Base-by-base conservation (phyloP, 2,113 vertebrate genomes). In the Pelecanus crispus region DNA sequence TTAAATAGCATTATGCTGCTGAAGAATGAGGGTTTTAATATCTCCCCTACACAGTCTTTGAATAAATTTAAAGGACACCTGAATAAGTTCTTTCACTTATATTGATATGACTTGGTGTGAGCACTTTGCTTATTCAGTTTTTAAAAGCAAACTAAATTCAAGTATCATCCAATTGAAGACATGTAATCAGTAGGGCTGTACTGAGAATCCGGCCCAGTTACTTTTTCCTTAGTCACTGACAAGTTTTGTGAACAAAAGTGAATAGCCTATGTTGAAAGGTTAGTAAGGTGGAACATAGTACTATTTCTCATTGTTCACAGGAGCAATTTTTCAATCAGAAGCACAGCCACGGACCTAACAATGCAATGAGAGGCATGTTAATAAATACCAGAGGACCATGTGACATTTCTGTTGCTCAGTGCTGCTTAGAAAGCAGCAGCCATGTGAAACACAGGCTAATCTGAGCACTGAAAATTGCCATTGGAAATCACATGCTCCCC, bases 311-410 rank as follows among this genome's bases (percentile, higher is more conserved):
- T 77, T 94, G 40, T 91, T 96, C 89, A 71, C 65, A 73, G 71
- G 87, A 96, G 53, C 50, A 90, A 81, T 97, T 55, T 87, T 95
- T 90, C 88, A 91, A 93, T 94, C 90, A 95, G 88, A 96, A 96
- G 92, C 80, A 93, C 82, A 96, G 75, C 49, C 87, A 62, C 52
- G 32, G 53, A 95, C 84, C 90, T 88, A 92, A 88, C 81, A 56
- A 62, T 63, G 31, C 75, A 96, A 94, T 93, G 50, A 92, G 77
- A 95, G 32, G 59, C 80, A 94, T 93, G 81, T 95, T 93, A 95
- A 96, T 95, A 97, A 98, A 96, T 96, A 87, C 81, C 88, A 81
- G 75, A 74, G 75, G 80, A 90, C 82, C 67, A 63, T 36, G 26
- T 89, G 94, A 95, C 74, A 82, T 94, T 94, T 93, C 24, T 73